phyloP scores from a whole-genome alignment of 2,888 invertebrate species.

The Lasius platythorax region DNA sequence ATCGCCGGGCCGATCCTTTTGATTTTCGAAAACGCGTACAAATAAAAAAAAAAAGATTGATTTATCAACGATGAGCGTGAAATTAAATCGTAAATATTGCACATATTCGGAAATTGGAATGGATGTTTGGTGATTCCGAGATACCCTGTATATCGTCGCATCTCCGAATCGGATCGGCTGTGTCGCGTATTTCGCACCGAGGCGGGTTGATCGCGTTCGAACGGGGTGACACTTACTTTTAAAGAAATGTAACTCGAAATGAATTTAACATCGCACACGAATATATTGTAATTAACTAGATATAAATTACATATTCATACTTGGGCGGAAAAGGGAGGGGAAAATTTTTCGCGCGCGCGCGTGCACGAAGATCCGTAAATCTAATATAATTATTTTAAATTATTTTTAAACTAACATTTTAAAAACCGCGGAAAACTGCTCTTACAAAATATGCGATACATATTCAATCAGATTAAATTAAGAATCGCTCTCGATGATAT shows the following conservation, averaged over 20 bases:
- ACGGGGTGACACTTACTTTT: conserved; percentile 42
- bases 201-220: conserved; percentile 42
- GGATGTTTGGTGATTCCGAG: conserved; percentile 7
- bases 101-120: neutral
- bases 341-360: neutral
- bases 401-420: neutral
- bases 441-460: neutral
- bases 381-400: neutral
- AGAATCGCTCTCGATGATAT: neutral
- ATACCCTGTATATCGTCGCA: neutral
- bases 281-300: neutral
- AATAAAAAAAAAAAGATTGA: neutral
- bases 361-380: neutral
- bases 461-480: conserved; percentile 7
- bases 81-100: neutral
- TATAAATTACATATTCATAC: neutral
- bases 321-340: too few relatives aligned
- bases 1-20: neutral
- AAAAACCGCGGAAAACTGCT: neutral
- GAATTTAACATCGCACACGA: neutral
- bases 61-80: neutral
- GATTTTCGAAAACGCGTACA: neutral
- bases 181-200: conserved; percentile 47
- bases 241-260: neutral
- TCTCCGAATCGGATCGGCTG: conserved; percentile 11